These are phyloP conservation scores for Anser cygnoides DNA, from an alignment of 2,113 vertebrate genomes.

Conservation along the genomic window DNA sequence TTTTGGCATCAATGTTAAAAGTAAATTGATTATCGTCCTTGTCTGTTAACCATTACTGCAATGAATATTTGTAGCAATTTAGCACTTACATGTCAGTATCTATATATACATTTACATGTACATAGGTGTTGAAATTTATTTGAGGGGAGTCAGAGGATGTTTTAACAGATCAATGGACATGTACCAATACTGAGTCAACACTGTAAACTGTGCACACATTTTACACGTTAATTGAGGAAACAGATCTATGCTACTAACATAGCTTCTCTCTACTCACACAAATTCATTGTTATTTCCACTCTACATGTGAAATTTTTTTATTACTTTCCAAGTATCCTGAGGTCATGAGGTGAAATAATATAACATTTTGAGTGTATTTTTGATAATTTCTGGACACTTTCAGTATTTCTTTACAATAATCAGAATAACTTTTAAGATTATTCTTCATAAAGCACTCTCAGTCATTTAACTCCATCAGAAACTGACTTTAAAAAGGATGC, in stretches of 20 bases:
- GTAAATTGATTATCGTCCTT: background rate
- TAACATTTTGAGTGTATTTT: no score
- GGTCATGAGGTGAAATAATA: background rate
- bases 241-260: background rate
- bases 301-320: background rate
- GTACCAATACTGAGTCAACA: background rate
- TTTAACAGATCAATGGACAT: background rate
- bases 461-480: background rate
- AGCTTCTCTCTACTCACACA: background rate
- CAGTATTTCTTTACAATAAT: background rate
- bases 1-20: background rate
- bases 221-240: background rate
- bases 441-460: no score
- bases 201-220: background rate
- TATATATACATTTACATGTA: background rate
- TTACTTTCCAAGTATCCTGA: background rate
- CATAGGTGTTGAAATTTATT: background rate
- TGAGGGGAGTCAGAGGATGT: background rate
- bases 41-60: no score
- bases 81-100: background rate
- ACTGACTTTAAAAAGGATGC: background rate
- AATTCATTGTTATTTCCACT: background rate
- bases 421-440: background rate
- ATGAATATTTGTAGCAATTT: background rate
- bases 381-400: background rate